phyloP scores from a whole-genome alignment of 2,888 invertebrate species.

The Agonopterix heracliana region DNA sequence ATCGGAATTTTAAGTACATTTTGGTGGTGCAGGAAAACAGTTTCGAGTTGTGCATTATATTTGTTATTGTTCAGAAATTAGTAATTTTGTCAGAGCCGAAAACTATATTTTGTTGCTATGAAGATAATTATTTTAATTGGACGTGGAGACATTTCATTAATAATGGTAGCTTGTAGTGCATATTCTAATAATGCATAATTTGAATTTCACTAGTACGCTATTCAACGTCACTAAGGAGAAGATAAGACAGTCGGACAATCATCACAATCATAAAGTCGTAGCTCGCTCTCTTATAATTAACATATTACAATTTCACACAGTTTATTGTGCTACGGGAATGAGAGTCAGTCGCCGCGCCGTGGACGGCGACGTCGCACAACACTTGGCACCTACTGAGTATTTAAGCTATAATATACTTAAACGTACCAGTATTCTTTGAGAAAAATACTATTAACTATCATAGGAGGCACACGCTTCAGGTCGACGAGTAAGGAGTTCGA shows the following conservation, averaged over 20 bases:
- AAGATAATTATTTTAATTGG: no score
- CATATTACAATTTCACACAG: slow-evolving; percentile 2
- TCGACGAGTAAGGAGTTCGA: slow-evolving; percentile 55
- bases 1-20: slow-evolving; percentile 56
- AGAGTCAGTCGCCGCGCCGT: slow-evolving; percentile 40
- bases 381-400: slow-evolving; percentile 68
- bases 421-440: slow-evolving; percentile 39
- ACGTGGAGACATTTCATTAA: no score
- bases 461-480: slow-evolving; percentile 62
- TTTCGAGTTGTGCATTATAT: background rate
- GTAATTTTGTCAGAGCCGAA: no score
- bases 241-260: no score
- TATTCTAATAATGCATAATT: no score
- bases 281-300: no score
- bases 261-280: no score
- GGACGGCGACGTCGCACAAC: slow-evolving; percentile 36
- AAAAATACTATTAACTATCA: slow-evolving; percentile 43
- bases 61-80: no score
- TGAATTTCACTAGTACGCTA: no score
- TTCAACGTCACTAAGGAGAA: no score
- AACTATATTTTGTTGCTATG: no score
- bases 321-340: slow-evolving; percentile 61
- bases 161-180: no score
- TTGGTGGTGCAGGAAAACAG: slow-evolving; percentile 22
- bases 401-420: slow-evolving; percentile 48